Base-by-base conservation (phyloP, 1,140 invertebrate species). In the Microplitis demolitor region DNA sequence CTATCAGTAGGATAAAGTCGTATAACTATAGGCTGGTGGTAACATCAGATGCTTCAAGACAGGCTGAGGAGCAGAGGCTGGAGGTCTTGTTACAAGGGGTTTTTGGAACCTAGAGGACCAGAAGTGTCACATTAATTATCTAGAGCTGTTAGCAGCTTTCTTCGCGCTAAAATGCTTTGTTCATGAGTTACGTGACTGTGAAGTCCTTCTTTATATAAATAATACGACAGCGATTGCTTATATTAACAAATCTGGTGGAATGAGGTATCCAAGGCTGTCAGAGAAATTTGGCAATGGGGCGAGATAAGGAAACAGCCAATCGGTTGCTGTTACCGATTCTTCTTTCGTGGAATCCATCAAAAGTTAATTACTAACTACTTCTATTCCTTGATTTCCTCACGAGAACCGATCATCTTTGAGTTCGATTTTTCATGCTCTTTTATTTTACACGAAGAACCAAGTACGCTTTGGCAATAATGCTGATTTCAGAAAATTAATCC, bases 161-260 rank as follows among this genome's bases (percentile, higher is more conserved):
- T 69, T 69, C 11, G 74, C 69, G 0, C 56, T 75, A 3, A 72
- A 66, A 54, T 75, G 50, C 69, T 72, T 74, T 53, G 54, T 54
- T 16, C 31, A 6, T 31, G 39, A 72, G n/a, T 39, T 68, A 9
- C 3, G 16, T 3, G 14, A 69, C 5, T 62, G 37, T 9, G 74
- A 76, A 11, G 70, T 76, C 1, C 34, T 76, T 9, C 37, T 76
- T 3, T 31, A 60, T 4, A 14, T 76, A 0, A 68, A 76, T 60
- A 76, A 76, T 16, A 71, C 71, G 2, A 71, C 71, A 54, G 71
- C 74, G 14, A 50, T 73, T 1, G 3, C 74, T 1, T 76, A 73
- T 35, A 63, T 76, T n/a, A 75, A 71, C 31, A 68, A 53, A 58
- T 53, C 63, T 16, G 74, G 51, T 1, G 66, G 67, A 5, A 35